A percentile compares a stretch with the other conserved stretches of the same genome.
Evolutionary conservation across 2,888 invertebrate species (phyloP).

Genomic region (Vannuccia rotundouncinata): DNA sequence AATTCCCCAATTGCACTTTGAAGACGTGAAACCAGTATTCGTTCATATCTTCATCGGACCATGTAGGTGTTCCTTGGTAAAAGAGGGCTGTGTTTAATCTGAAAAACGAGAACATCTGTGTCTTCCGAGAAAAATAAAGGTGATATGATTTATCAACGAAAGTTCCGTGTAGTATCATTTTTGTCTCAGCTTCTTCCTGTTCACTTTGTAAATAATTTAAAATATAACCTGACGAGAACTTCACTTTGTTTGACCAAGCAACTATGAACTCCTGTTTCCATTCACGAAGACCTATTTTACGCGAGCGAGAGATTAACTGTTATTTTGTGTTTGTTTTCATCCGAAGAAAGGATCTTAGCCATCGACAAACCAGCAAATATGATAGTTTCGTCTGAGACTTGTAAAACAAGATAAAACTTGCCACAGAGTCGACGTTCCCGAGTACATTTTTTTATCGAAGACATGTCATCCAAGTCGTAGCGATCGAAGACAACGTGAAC

Average conservation of each 20-base stretch:
- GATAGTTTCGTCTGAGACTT: neutral
- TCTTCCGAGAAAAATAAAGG: slow-evolving; percentile 2
- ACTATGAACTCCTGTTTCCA: slow-evolving; percentile 21
- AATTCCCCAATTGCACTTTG: slow-evolving; percentile 4
- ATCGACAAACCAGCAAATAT: neutral
- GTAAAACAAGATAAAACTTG: neutral
- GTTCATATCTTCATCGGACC: neutral
- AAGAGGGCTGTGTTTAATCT: slow-evolving; percentile 2
- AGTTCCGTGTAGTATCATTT: slow-evolving; percentile 14
- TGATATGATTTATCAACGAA: slow-evolving; percentile 14
- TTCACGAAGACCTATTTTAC: slow-evolving; percentile 21
- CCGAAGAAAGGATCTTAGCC: slow-evolving; percentile 12
- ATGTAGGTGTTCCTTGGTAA: slow-evolving; percentile 15
- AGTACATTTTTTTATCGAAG: neutral
- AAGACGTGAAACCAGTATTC: slow-evolving; percentile 18
- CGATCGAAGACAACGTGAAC: neutral
- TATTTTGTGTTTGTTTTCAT: slow-evolving; percentile 13
- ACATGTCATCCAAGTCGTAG: neutral
- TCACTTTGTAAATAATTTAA: slow-evolving; percentile 24
- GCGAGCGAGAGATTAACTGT: neutral
- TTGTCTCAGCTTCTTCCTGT: slow-evolving; percentile 3
- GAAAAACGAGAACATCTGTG: slow-evolving; percentile 21
- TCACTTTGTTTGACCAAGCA: neutral
- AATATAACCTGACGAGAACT: slow-evolving; percentile 1
- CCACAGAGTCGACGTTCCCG: neutral